Evolutionary conservation across 2,113 vertebrate species (phyloP).

Genomic region (Etheostoma spectabile): DNA sequence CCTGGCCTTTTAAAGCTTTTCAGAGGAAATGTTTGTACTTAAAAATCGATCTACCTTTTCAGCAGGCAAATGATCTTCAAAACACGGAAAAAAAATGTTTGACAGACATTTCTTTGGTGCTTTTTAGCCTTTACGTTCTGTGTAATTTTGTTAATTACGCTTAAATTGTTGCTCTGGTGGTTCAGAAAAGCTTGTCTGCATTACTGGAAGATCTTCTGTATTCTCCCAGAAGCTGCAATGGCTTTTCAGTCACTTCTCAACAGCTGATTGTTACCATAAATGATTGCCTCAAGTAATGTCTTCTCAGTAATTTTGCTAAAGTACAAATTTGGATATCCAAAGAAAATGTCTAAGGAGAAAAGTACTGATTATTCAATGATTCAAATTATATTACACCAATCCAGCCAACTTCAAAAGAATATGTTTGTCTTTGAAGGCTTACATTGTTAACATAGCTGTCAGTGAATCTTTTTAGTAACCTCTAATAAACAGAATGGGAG

Average conservation of each 20-base stretch:
- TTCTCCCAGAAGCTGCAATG: neutral
- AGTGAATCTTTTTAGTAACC: constrained; percentile 34
- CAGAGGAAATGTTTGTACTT: constrained; percentile 2
- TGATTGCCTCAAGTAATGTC: no score
- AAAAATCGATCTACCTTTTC: neutral
- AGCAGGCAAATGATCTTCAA: neutral
- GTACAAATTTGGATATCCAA: no score
- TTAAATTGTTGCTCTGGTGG: neutral
- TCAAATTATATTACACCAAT: constrained; percentile 14
- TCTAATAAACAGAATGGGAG: constrained; percentile 23
- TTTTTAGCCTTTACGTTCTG: neutral
- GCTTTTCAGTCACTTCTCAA: constrained; percentile 11
- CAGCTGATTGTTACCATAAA: constrained; percentile 2
- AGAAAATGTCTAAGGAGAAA: no score
- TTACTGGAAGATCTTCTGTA: constrained; percentile 2
- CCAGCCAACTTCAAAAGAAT: constrained; percentile 11
- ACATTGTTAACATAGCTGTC: constrained; percentile 16
- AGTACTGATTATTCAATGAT: no score
- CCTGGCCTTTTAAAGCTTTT: constrained; percentile 18
- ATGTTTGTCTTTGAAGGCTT: constrained; percentile 10
- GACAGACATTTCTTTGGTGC: neutral
- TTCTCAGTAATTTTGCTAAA: no score
- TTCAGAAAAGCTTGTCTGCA: constrained; percentile 12
- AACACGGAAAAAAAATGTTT: neutral
- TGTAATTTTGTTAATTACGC: neutral